Evolutionary conservation across 30 jellyfish, hydroid and myxozoan species (phyloP), one percentile per base, ranked within the genome.

Genomic region (Mastigias papua): DNA sequence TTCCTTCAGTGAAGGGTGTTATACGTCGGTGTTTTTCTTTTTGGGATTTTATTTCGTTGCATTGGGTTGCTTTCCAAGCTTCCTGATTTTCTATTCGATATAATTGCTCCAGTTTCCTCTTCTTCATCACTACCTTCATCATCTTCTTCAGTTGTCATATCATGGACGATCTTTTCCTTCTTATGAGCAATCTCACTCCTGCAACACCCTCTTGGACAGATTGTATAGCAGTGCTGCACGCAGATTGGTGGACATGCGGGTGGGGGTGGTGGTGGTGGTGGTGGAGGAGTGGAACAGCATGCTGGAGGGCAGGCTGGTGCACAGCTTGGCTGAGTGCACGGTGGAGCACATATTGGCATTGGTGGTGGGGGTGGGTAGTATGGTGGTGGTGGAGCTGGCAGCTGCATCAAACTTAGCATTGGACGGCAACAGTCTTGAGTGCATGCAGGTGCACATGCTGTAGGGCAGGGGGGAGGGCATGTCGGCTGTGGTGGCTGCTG

Each of bases 381-480:
- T 51, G 98, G 93, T n/a, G 98, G 96, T 10, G 98, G 95, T 21
- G 97, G 95, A 35, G 94, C 81, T 74, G 97, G 95, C 20, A 72
- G 78, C 17, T 60, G 86, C 81, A 50, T 50, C 50, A 87, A 25
- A 37, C 86, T 76, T 69, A 87, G 81, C 95, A 87, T 87, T 26
- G 95, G 95, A 48, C 95, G 86, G 92, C 97, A 88, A 63, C 97
- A 88, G 74, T 84, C 93, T 81, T 91, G 97, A 22, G 98, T 84
- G 74, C 97, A 95, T 48, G 97, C 97, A 0, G 98, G 97, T n/a
- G 99, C 95, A 89, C 97, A 82, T 46, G 94, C 92, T 10, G 95
- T 62, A 48, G 98, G 98, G 19, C 95, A 85, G 69, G 96, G 97
- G 1, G 97, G 86, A 1, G 90, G 89, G 61, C 98, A 92, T 15